Conservation (phyloP, 2,797 vertebrate species). For the Channallabes apus region DNA sequence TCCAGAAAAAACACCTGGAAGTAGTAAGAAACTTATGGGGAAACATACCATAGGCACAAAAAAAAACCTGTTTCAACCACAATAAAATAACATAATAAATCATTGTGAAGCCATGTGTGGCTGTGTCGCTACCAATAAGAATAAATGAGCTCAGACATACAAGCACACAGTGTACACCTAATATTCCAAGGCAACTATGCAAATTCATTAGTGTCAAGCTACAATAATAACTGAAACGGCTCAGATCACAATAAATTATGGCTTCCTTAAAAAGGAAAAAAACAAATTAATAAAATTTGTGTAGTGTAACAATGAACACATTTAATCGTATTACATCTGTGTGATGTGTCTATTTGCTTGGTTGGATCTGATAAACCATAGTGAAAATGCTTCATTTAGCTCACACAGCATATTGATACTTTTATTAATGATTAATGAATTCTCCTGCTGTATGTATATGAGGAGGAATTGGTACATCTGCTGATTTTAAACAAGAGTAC, state of each 20-base stretch:
- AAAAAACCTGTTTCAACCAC: background rate
- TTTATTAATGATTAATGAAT: too few species aligned
- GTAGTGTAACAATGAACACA: too few species aligned
- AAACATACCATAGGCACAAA: background rate
- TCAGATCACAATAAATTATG: background rate
- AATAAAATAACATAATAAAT: background rate
- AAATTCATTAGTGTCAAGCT: background rate
- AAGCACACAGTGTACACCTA: background rate
- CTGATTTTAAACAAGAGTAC: too few species aligned
- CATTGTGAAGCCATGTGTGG: background rate
- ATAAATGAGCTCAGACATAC: background rate
- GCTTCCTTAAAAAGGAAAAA: too few species aligned
- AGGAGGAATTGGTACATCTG: background rate
- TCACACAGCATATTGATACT: background rate
- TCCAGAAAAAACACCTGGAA: background rate
- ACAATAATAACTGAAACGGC: background rate
- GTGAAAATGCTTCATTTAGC: background rate
- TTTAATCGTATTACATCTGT: too few species aligned
- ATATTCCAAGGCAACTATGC: background rate
- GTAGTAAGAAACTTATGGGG: background rate
- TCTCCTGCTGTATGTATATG: background rate
- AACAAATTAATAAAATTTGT: background rate
- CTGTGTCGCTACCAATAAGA: background rate
- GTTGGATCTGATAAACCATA: background rate
- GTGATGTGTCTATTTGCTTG: background rate